phyloP scores from a whole-genome alignment of 2,113 vertebrate genomes.

The crab-eating macaque (Macaca fascicularis) region DNA sequence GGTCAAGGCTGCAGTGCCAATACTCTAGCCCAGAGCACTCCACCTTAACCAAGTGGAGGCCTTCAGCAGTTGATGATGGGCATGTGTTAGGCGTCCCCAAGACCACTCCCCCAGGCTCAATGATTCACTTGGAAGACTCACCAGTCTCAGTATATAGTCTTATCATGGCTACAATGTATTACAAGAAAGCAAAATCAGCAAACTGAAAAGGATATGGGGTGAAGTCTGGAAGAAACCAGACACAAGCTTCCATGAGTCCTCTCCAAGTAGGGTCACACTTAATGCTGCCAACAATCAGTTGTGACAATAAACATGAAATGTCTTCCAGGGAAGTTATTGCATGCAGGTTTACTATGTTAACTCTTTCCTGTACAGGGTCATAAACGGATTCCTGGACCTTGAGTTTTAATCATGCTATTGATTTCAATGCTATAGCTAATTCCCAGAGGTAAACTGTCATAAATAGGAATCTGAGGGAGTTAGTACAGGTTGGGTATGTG shows the following conservation, averaged over 20 bases:
- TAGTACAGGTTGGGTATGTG: background rate
- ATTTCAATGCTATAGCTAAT: background rate
- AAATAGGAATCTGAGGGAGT: background rate
- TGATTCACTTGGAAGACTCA: background rate
- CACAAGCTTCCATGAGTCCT: background rate
- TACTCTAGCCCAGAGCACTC: background rate
- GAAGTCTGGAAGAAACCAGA: background rate
- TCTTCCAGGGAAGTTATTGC: background rate
- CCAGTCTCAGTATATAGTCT: background rate
- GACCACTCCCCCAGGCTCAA: background rate
- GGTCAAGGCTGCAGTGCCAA: no score
- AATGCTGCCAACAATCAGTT: background rate
- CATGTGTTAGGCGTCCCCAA: background rate
- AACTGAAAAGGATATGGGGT: background rate
- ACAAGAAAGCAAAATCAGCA: background rate
- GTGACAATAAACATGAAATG: background rate
- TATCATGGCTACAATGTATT: background rate
- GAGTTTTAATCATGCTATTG: background rate
- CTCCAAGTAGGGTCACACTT: background rate
- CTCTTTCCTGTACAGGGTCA: background rate
- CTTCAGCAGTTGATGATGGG: background rate
- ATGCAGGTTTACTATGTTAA: background rate
- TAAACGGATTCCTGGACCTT: background rate
- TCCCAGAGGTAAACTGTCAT: background rate
- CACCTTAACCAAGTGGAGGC: background rate